Base-by-base conservation (phyloP, 2,888 invertebrate genomes). In the Eulithis testata region DNA sequence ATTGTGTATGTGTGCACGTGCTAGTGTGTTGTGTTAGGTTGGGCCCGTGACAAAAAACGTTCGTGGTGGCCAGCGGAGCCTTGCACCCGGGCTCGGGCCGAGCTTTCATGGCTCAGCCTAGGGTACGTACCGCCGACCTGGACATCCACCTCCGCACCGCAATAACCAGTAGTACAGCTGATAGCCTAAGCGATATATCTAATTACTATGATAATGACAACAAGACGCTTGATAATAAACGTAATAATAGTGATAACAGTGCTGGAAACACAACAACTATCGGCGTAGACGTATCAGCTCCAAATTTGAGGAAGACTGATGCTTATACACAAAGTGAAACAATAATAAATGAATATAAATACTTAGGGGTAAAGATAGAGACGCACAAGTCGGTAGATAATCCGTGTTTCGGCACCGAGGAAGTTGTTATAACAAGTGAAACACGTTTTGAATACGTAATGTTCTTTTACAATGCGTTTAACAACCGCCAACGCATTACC, bases 61-160 rank as follows among this genome's bases (percentile, higher is more conserved):
- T 90, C 92, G 92, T 90, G 89, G 93, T 93, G 91, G 93, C 93
- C 91, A 93, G 93, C 89, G 93, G 92, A 89, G 90, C 93, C 86
- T 85, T 91, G 88, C 91, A 91, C 91, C 91, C 93, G 88, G 92
- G 89, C 93, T 95, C 95, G 94, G 95, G 95, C 94, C 95, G 95
- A 95, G 95, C 95, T 95, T 96, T 95, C 95, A 97, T 97, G 97
- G 96, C 97, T 95, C 96, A 96, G 95, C 96, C 96, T 95, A 96
- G 96, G 96, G 97, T 96, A 96, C 94, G 96, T 95, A 91, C 88
- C 45, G 56, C 36, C 49, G 74, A 64, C 50, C 65, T 31, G 49
- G 49, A 14, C 4, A 11, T 21, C 21, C 55, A 52, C 58, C 69
- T 76, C 75, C 73, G 70, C 77, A 74, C 72, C 69, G 76, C 72